Conservation (phyloP, 2,113 vertebrate genomes). For the Hymenochirus boettgeri region DNA sequence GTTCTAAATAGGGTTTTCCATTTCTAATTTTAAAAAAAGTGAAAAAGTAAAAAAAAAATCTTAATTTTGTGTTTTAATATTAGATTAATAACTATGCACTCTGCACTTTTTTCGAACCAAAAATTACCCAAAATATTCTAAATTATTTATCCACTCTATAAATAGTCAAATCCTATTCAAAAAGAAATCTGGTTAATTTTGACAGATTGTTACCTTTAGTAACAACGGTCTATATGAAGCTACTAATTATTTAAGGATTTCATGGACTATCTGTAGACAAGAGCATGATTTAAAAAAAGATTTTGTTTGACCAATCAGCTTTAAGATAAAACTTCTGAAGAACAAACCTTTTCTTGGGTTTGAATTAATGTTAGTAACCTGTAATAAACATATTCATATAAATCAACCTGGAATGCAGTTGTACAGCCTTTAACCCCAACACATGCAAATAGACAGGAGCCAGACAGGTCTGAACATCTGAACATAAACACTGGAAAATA, state of each 20-base stretch:
- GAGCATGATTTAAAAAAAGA: background rate
- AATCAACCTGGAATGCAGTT: conserved; percentile 59
- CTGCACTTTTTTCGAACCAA: too few species aligned
- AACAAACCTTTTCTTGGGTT: conserved; percentile 44
- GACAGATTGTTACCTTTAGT: too few species aligned
- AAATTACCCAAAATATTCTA: too few species aligned
- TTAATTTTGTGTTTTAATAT: too few species aligned
- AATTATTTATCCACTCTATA: too few species aligned
- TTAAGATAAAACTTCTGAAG: conserved; percentile 42
- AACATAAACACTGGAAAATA: conserved; percentile 63
- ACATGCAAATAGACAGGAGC: conserved; percentile 60
- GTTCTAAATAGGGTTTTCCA: too few species aligned
- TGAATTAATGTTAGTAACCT: conserved; percentile 55
- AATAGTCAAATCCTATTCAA: too few species aligned
- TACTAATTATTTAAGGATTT: conserved; percentile 2
- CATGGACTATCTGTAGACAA: background rate
- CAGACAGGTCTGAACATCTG: conserved; percentile 62
- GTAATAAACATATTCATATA: conserved; percentile 59
- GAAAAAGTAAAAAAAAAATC: too few species aligned
- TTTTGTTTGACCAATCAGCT: conserved; percentile 22
- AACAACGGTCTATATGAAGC: too few species aligned
- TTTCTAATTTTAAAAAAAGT: too few species aligned
- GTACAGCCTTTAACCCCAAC: conserved; percentile 53
- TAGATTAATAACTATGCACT: too few species aligned
- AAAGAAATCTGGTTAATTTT: too few species aligned